A percentile compares a stretch with the other conserved stretches of the same genome.
Conservation (phyloP, 2,888 invertebrate genomes). For the Geotrupes spiniger region DNA sequence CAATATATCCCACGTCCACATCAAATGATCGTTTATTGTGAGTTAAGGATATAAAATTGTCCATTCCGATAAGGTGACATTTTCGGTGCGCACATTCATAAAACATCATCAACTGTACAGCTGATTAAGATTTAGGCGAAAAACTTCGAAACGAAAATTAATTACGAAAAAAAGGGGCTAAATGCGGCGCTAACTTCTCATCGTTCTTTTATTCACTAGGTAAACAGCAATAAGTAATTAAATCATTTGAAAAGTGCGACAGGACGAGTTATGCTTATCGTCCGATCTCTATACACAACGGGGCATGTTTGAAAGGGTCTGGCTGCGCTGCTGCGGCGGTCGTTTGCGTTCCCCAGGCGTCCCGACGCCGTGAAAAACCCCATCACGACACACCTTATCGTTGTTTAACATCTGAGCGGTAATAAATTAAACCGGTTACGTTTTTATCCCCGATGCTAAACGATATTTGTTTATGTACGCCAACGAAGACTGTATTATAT, state of each 20-base stretch:
- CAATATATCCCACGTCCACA: no score
- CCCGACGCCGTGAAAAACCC: constrained; percentile 26
- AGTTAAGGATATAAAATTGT: no score
- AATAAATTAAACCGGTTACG: constrained; percentile 27
- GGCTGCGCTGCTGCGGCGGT: background rate
- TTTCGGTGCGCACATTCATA: no score
- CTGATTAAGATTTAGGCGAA: no score
- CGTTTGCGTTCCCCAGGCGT: constrained; percentile 17
- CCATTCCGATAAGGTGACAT: no score
- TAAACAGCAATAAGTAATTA: constrained; percentile 16
- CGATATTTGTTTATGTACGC: background rate
- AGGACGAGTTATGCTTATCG: constrained; percentile 11
- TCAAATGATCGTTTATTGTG: no score
- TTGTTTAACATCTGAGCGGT: constrained; percentile 26
- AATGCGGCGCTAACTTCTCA: no score
- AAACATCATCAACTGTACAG: no score
- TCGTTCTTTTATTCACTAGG: constrained; percentile 10
- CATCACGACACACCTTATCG: constrained; percentile 25
- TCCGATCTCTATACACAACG: constrained; percentile 8
- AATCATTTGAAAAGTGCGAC: constrained; percentile 14
- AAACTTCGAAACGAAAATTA: no score
- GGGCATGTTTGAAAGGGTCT: constrained; percentile 10
- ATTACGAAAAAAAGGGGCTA: no score
- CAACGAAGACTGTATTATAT: constrained; percentile 20
- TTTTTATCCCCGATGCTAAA: constrained; percentile 20